Evolutionary conservation across 2,888 invertebrate genomes (phyloP), one percentile per base, ranked within the genome.

Genomic region (Polydrusus tereticollis): DNA sequence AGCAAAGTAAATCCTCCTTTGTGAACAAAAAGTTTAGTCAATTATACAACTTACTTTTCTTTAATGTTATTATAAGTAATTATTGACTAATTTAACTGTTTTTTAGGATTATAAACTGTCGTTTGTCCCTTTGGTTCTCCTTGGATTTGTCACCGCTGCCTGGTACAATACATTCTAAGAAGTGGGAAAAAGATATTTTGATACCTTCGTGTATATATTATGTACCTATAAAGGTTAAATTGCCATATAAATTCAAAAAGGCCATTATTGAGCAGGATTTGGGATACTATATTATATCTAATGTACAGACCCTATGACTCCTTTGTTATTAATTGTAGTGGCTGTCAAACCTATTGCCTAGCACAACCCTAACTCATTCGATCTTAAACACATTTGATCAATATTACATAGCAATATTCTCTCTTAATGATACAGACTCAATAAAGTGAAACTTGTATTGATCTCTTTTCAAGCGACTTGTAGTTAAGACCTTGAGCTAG

Each of bases 291-390:
- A 82, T 82, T 83, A 82, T 81, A 78, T 81, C 81, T 83, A 82
- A 83, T 83, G 82, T 83, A 83, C 82, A 83, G 82, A 82, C 82
- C 81, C 82, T 82, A 82, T 82, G 83, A 82, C 82, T 82, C 81
- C 81, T 82, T 81, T 82, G 83, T 82, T 83, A 83, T 83, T 82
- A 83, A 83, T 82, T 82, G 82, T 81, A 80, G 81, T 81, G 80
- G 78, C 80, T 81, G 82, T 80, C 80, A 81, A 47, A 33, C 29
- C 43, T 47, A 62, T 62, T 47, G 45, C 29, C 38, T 58, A n/a
- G n/a, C 29, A 47, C 12, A 47, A 12, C 45, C 20, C 52, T 55
- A 55, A 55, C 52, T 55, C 52, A 55, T 29, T 29, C 18, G 52
- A 55, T n/a, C n/a, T n/a, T n/a, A n/a, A 55, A 55, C 52, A 29